Percentiles rank a stretch among this genome's conserved stretches.
phyloP scores from a whole-genome alignment of 2,888 invertebrate species.

The Augiades crinisus region DNA sequence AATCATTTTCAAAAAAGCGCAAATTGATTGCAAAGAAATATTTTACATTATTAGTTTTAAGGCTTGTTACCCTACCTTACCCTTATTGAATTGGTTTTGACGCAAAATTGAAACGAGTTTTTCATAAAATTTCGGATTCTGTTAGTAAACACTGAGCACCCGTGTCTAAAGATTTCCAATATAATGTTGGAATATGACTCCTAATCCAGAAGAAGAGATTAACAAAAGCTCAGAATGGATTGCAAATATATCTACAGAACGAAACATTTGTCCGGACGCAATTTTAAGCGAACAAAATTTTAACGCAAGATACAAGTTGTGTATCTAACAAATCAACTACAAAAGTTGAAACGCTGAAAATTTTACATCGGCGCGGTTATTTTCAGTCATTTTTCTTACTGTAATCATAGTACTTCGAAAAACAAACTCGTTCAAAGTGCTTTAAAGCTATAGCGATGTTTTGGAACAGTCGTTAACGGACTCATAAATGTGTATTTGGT shows the following conservation, averaged over 20 bases:
- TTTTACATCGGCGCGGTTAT: constrained; percentile 10
- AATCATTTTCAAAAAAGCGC: too few relatives aligned
- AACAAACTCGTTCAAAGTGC: constrained; percentile 26
- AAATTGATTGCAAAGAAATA: too few relatives aligned
- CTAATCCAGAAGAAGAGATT: constrained; percentile 8
- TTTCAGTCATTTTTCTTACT: constrained; percentile 23
- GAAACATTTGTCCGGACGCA: background rate
- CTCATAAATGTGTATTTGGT: constrained; percentile 38
- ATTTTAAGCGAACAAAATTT: background rate
- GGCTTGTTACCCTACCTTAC: background rate
- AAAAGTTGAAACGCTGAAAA: constrained; percentile 12
- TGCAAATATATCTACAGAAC: background rate
- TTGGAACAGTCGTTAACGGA: constrained; percentile 35
- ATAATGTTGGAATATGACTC: constrained; percentile 7
- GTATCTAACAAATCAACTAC: background rate
- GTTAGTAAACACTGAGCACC: background rate
- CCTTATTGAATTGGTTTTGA: background rate
- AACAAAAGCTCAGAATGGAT: background rate
- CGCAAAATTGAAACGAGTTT: background rate
- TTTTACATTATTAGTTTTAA: too few relatives aligned
- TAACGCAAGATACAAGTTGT: background rate
- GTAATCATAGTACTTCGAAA: constrained; percentile 28
- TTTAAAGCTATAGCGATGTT: constrained; percentile 31
- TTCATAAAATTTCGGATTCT: constrained; percentile 3
- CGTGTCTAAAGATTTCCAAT: background rate